Evolutionary conservation across 2,797 vertebrate genomes (phyloP), one percentile per base, ranked within the genome.

Genomic region (Xerus rutilus): DNA sequence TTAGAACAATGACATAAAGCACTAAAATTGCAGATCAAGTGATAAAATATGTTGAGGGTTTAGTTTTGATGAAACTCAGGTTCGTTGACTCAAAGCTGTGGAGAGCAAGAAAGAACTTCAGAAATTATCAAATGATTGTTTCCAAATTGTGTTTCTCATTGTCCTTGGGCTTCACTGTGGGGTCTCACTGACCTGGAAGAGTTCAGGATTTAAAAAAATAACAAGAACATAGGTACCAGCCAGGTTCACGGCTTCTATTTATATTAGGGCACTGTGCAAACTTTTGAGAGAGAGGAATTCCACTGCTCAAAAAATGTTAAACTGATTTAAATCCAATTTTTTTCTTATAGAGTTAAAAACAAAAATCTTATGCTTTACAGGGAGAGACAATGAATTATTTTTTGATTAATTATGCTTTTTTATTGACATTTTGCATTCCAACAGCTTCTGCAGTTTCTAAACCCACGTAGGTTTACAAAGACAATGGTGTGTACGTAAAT

Each of bases 1-100:
- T 82, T 84, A 89, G 73, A 84, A 57, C 10, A 57, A 54, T 77
- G 30, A 64, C 69, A 64, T 54, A 93, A 95, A 95, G 70, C 7
- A 21, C 14, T 77, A 32, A 30, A 83, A 69, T 87, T 81, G 47
- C 8, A 84, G 7, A 81, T 25, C n/a, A 72, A 43, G 3, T 64
- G 5, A 3, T 59, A 74, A 65, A 62, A 49, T 39, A 45, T 64
- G 57, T 0, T 23, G 6, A 39, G 13, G 15, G n/a, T 62, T 88
- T 72, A 15, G 7, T 3, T 30, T 32, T 85, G 6, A 49, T 54
- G 30, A 74, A 86, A 32, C 18, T 25, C 13, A 32, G 7, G 69
- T 89, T 32, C 39, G 43, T 79, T 70, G 3, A 65, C 12, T 93
- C 49, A 45, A 54, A 89, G 25, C 3, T 73, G 3, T 69, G 21